Base-by-base conservation (phyloP, 2,797 vertebrate genomes). In the Alosa sapidissima region DNA sequence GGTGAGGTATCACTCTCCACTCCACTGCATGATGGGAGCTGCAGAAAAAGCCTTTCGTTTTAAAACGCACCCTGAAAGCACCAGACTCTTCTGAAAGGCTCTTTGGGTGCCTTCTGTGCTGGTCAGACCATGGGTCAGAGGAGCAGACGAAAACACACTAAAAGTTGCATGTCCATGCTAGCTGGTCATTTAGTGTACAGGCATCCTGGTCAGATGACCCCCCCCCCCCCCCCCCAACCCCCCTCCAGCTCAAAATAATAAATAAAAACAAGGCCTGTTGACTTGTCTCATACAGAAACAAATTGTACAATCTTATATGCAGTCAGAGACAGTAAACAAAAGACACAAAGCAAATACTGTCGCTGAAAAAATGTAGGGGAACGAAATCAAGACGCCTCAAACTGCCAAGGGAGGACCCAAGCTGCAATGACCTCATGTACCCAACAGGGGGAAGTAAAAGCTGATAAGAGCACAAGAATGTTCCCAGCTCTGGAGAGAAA, bases 401-500 rank as follows among this genome's bases (percentile, higher is more conserved):
- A 68, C 28, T 33, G 24, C 62, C 14, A 11, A 58, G 19, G 5
- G 55, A 58, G n/a, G 58, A 62, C 0, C 84, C 89, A 88, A 28
- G 45, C 11, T 94, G 94, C 89, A 94, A 90, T 93, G 90, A 90
- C 92, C 89, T 58, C 81, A 87, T 91, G 68, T 90, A 88, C 85
- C 94, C 95, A 93, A 91, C 87, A 95, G 95, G 94, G 93, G 94
- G 93, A 89, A 87, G 90, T 93, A 92, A 90, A 87, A 92, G 89
- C 93, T 91, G 92, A 89, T 88, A 81, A 89, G 82, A 89, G 87
- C 10, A 51, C 3, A 48, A 75, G 14, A 41, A 33, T 7, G 49
- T 48, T 68, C 16, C 48, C 48, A 55, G 55, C 55, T 55, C 51
- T 54, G 52, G 13, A 58, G 33, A 82, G 16, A 82, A 58, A 82